Percentiles rank a stretch among this genome's conserved stretches.
Conservation (phyloP, 2,888 invertebrate species). For the Coecobrya sp. region DNA sequence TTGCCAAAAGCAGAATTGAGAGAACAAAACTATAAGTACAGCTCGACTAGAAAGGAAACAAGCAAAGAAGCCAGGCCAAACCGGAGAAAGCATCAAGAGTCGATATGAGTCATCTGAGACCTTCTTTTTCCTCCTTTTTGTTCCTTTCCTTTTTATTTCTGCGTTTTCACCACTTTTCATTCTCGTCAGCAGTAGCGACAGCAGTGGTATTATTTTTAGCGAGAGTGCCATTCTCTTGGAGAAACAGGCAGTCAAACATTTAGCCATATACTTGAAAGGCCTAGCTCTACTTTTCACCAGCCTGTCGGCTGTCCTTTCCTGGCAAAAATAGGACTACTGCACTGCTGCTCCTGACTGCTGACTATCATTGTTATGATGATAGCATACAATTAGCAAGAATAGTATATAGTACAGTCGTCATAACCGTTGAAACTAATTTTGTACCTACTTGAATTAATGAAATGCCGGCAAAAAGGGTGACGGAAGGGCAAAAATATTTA, state of each 20-base stretch:
- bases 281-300: neutral
- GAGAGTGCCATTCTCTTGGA: neutral
- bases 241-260: neutral
- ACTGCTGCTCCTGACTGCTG: slow-evolving; percentile 31
- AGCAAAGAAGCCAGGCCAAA: neutral
- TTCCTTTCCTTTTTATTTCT: slow-evolving; percentile 22
- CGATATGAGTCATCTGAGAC: slow-evolving; percentile 77
- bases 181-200: slow-evolving; percentile 13
- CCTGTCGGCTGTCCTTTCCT: neutral
- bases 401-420: slow-evolving; percentile 35
- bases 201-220: neutral
- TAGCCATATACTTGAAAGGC: neutral
- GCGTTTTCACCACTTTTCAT: slow-evolving; percentile 24
- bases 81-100: slow-evolving; percentile 59
- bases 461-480: neutral
- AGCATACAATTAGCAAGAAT: slow-evolving; percentile 42
- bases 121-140: slow-evolving; percentile 48
- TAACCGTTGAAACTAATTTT: slow-evolving; percentile 22
- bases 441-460: slow-evolving; percentile 30
- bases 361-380: slow-evolving; percentile 47
- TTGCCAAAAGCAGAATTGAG: slow-evolving; percentile 19
- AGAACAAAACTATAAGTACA: neutral
- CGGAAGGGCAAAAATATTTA: neutral
- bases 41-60: neutral
- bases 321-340: neutral